Evolutionary conservation across 2,797 vertebrate species (phyloP), one percentile per base, ranked within the genome.

Genomic region (Halcyon chelicuti): DNA sequence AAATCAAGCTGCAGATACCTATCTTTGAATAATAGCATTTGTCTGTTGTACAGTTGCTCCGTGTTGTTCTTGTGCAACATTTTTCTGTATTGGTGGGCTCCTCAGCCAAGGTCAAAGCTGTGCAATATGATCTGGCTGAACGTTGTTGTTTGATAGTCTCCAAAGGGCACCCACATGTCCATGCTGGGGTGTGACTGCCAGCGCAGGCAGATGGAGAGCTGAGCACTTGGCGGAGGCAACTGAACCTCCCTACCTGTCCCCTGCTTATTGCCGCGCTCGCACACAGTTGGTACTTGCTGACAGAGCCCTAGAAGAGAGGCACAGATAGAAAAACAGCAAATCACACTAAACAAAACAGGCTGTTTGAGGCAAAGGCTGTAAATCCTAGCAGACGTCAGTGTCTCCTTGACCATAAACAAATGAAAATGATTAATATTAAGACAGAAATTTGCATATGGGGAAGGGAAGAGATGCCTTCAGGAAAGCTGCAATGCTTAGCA

Each of bases 161-260:
- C 79, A n/a, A 58, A 61, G 68, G 42, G n/a, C 2, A 5, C 10
- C 33, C 2, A 5, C 20, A 2, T 1, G 29, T 26, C 26, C 19
- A 17, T 0, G 1, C 19, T 4, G 39, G 40, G 42, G 15, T 14
- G 52, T 1, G 0, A 42, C 31, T 5, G 26, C 18, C 0, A 0
- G 9, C 2, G 0, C 0, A 1, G 18, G n/a, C 51, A 44, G 15
- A 16, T 12, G 17, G 40, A 39, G 7, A 61, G 19, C 54, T 26
- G 58, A 58, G 16, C 9, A 7, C 29, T 26, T 33, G 12, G 52
- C 58, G 7, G 63, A 19, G 18, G 10, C 1, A 6, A 52, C 9
- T 0, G 1, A 92, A 6, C 7, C 20, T 7, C 51, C 52, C 12
- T 4, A 9, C 5, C 42, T 15, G 1, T 17, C 21, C 54, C 16